Conservation (phyloP, 2,888 invertebrate species). For the Seira sanloemensis region DNA sequence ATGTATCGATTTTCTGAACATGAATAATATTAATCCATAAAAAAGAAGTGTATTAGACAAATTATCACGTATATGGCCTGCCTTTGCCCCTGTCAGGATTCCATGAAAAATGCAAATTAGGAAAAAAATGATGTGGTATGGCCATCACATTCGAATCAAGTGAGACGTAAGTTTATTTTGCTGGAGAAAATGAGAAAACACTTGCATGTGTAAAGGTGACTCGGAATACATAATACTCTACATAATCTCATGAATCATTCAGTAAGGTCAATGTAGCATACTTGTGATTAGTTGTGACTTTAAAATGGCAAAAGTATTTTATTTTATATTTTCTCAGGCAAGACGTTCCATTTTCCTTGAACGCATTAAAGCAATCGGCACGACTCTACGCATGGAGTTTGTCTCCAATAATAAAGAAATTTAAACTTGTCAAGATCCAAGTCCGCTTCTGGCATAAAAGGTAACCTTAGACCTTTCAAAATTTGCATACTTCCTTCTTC, state of each 20-base stretch:
- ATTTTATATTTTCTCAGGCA: no score
- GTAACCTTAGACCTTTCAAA: no score
- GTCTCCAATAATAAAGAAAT: no score
- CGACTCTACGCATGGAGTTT: neutral
- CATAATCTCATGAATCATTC: neutral
- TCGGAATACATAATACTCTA: no score
- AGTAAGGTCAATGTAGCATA: neutral
- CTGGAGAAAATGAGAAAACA: neutral
- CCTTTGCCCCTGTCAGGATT: slow-evolving; percentile 55
- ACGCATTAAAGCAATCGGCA: no score
- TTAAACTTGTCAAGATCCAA: no score
- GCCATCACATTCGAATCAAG: neutral
- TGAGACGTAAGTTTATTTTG: neutral
- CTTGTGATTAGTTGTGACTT: no score
- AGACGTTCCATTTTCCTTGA: no score
- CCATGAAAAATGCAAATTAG: slow-evolving; percentile 52
- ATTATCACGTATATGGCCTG: slow-evolving; percentile 59
- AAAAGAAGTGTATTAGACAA: slow-evolving; percentile 47
- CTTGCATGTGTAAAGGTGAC: neutral
- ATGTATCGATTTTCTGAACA: neutral
- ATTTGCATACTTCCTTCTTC: no score
- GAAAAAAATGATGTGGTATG: slow-evolving; percentile 51
- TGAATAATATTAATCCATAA: slow-evolving; percentile 15
- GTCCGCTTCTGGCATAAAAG: no score
- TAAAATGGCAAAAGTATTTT: no score